Percentiles rank a stretch among this genome's conserved stretches.
phyloP scores from a whole-genome alignment of 2,113 vertebrate genomes.

The Catagonus wagneri region DNA sequence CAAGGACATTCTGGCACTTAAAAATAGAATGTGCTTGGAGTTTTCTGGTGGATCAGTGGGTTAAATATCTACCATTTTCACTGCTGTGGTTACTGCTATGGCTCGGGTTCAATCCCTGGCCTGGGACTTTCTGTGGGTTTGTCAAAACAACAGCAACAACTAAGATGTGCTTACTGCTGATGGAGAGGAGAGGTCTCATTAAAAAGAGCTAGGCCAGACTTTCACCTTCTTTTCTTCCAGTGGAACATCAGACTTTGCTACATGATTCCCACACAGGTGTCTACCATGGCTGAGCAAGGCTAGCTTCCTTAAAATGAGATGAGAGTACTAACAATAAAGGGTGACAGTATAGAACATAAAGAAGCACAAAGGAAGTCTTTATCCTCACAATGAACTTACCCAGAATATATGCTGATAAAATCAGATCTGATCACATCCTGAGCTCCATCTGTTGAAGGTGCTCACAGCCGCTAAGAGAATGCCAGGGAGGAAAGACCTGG shows the following conservation, averaged over 20 bases:
- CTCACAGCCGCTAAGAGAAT: background rate
- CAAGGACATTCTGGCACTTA: conserved; percentile 45
- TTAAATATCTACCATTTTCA: too few relatives aligned
- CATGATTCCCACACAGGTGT: background rate
- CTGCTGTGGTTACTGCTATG: too few relatives aligned
- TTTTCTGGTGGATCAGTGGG: too few relatives aligned
- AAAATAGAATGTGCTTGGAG: conserved; percentile 18
- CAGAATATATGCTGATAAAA: conserved; percentile 12
- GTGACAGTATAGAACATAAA: background rate
- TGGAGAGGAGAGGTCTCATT: background rate
- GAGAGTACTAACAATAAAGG: background rate
- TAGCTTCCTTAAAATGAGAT: conserved; percentile 10
- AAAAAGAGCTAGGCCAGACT: background rate
- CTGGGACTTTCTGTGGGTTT: too few relatives aligned
- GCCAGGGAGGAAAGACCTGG: conserved; percentile 47
- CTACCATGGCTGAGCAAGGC: background rate
- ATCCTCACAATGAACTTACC: background rate
- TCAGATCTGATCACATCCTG: conserved; percentile 36
- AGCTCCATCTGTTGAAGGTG: background rate
- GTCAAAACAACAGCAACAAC: too few relatives aligned
- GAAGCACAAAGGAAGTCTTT: conserved; percentile 8
- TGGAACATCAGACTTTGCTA: background rate
- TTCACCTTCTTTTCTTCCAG: background rate
- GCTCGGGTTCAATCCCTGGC: too few relatives aligned
- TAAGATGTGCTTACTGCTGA: conserved; percentile 16